A percentile compares a stretch with the other conserved stretches of the same genome.
Conservation (phyloP, 2,797 vertebrate genomes). For the Gallinago stenura region DNA sequence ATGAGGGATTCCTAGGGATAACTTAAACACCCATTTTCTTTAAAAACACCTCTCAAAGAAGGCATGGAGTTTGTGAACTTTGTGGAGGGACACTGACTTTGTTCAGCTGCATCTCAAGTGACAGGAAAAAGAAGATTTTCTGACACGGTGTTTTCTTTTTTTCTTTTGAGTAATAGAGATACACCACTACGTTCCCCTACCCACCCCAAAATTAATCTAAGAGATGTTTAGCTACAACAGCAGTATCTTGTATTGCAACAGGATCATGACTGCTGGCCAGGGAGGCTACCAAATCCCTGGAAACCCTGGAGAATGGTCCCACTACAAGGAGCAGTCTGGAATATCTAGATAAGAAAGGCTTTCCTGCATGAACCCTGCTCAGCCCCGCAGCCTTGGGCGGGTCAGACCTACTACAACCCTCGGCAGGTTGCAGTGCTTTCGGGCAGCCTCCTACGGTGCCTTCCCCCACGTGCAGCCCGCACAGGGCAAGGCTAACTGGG, state of each 20-base stretch:
- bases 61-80: background rate
- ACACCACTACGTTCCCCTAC: background rate
- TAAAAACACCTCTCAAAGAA: background rate
- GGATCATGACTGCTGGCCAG: background rate
- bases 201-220: background rate
- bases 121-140: background rate
- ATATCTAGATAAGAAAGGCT: background rate
- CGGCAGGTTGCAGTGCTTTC: background rate
- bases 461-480: background rate
- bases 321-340: background rate
- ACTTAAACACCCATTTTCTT: background rate
- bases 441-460: background rate
- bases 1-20: background rate
- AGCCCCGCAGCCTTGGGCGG: accelerated
- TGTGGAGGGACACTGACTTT: background rate
- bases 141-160: background rate
- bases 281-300: background rate
- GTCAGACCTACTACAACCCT: background rate
- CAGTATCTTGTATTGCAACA: accelerated
- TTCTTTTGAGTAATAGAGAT: background rate
- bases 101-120: background rate
- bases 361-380: background rate
- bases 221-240: background rate
- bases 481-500: background rate
- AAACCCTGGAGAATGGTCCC: background rate